Evolutionary conservation across 2,888 invertebrate species (phyloP), one percentile per base, ranked within the genome.

Genomic region (Chymomyza caudatula): DNA sequence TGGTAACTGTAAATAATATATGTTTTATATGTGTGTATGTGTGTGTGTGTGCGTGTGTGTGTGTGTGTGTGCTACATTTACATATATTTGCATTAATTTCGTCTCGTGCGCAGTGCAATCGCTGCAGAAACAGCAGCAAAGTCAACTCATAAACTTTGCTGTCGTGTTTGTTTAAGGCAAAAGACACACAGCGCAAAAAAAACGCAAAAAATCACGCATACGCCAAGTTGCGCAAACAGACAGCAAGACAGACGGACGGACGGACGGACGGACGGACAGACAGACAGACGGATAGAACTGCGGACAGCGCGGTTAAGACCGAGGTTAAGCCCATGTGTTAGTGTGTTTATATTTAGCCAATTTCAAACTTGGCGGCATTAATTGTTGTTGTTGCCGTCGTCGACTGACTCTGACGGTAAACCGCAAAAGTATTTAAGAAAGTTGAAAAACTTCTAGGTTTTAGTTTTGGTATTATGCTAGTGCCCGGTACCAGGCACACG

Each of bases 361-460:
- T 80, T 80, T 68, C n/a, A 57, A 55, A 61, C 23, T 62, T 69
- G 59, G 67, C 66, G 68, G 67, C 77, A 66, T 75, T 85, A 79
- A 85, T 77, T 78, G 77, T 37, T 54, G 58, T 49, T 61, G 58
- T 23, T 51, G 37, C 63, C 37, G 54, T 56, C 51, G 63, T 66
- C 61, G 61, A 74, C 44, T 47, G 44, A 15, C 44, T 6, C 11
- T 47, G 44, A 13, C 15, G 44, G 15, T 47, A 47, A 71, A 74
- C 79, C 73, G 77, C 85, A 85, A 82, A 80, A 80, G 79, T 80
- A 80, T 85, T 80, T 85, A 85, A 80, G 79, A 82, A 80, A 80
- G 73, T 80, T 79, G 71, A 67, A 43, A 55, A 74, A 77, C 68
- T 78, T 74, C 63, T 63, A 4, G 6, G 66, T 69, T 70, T 73